Evolutionary conservation across 2,797 vertebrate species (phyloP), one percentile per base, ranked within the genome.

Genomic region (Lycodopsis pacificus): DNA sequence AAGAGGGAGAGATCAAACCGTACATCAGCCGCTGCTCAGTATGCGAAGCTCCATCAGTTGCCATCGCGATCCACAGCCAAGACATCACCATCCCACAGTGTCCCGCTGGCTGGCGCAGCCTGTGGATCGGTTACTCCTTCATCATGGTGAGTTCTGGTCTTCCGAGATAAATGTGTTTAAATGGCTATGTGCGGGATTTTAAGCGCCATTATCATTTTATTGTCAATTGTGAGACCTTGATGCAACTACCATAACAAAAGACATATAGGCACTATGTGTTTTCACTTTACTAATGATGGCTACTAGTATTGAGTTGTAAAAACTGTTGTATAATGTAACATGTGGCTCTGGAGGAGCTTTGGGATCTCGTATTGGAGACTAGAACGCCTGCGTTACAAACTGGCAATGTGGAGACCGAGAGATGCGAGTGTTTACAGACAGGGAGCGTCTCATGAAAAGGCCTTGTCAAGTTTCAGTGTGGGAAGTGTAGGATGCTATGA

Each of bases 81-180:
- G 98, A 99, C 69, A 94, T 94, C 86, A 96, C 95, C 73, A 99
- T 99, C 81, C 98, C 98, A 61, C 96, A 95, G 91, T 99, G 98
- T 84, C 98, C 98, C 0, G 82, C 66, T 0, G 98, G 98, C 59
- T 99, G 98, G 98, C 96, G 98, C 81, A 99, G 98, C 74, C 74
- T 99, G 78, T 99, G 98, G 98, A 99, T 99, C 0, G 98, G 98
- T 40, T 99, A 99, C 83, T 99, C 98, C 71, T 99, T 98, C 95
- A 95, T 99, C 53, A 99, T 99, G 98, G 98, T 99, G 92, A 64
- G 95, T 90, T 25, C 20, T 53, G 51, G 20, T 36, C 13, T 54
- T 46, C 0, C 7, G 12, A 51, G 13, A 56, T 12, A 15, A 19
- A 61, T 44, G 14, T 15, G 44, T 66, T 4, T 3, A 22, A 46